phyloP scores from a whole-genome alignment of 37 sponge, comb jelly and placozoan species.

The Tethya wilhelma region DNA sequence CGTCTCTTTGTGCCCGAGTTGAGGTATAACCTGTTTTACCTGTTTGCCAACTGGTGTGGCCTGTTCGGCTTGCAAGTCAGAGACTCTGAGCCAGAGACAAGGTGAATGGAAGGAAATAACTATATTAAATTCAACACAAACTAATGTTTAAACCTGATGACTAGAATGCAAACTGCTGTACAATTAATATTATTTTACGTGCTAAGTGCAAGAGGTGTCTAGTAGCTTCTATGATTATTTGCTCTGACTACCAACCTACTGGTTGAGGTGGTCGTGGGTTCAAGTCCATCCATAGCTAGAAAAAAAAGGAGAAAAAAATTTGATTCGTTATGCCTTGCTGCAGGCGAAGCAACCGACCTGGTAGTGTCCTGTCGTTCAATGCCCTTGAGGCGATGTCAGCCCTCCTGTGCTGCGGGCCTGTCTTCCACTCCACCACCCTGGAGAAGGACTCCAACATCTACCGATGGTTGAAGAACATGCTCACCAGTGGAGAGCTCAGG shows the following conservation, averaged over 20 bases:
- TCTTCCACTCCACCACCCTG: slow-evolving; percentile 77
- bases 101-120: too few relatives aligned
- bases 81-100: slow-evolving; percentile 23
- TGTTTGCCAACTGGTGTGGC: slow-evolving; percentile 82
- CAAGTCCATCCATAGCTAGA: too few relatives aligned
- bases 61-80: slow-evolving; percentile 32
- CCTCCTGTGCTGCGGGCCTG: slow-evolving; percentile 86
- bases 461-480: slow-evolving; percentile 85
- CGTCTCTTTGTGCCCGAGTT: slow-evolving; percentile 55
- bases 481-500: slow-evolving; percentile 60
- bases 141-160: too few relatives aligned
- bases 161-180: too few relatives aligned
- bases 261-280: too few relatives aligned
- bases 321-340: too few relatives aligned
- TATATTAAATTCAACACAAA: too few relatives aligned
- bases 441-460: slow-evolving; percentile 68
- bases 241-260: too few relatives aligned
- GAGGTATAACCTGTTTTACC: slow-evolving; percentile 63
- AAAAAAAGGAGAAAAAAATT: too few relatives aligned
- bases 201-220: not conserved
- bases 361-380: slow-evolving; percentile 26
- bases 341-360: slow-evolving; percentile 6
- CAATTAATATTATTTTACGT: not conserved
- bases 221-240: not conserved
- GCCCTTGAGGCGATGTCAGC: slow-evolving; percentile 87